Conservation (phyloP, 2,113 vertebrate species). For the Callopanchax toddi region DNA sequence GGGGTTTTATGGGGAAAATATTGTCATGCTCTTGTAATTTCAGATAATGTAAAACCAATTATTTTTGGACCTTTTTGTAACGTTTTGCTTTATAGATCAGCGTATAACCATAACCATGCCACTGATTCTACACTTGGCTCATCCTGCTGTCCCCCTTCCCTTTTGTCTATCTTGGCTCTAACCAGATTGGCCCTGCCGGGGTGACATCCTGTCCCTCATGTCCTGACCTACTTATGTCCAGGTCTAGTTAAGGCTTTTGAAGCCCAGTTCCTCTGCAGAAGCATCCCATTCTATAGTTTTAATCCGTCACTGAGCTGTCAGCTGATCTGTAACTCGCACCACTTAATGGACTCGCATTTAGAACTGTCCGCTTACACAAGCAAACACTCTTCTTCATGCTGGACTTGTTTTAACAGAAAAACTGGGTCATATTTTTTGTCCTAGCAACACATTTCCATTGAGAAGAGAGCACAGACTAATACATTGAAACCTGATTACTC, state of each 20-base stretch:
- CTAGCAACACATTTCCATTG: neutral
- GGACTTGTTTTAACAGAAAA: neutral
- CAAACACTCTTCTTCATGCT: conserved; percentile 2
- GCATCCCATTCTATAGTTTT: conserved; percentile 32
- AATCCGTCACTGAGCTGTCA: conserved; percentile 46
- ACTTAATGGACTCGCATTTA: neutral
- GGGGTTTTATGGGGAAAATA: too few species aligned
- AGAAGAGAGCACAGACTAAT: neutral
- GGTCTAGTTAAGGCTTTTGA: conserved; percentile 32
- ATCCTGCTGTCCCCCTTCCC: conserved; percentile 27
- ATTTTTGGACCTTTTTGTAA: neutral
- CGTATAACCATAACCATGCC: neutral
- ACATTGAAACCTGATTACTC: neutral
- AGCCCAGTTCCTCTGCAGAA: conserved; percentile 30
- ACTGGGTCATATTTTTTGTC: conserved; percentile 6
- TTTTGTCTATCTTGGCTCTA: conserved; percentile 15
- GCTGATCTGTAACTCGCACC: conserved; percentile 3
- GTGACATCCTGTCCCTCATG: conserved; percentile 26
- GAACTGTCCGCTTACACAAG: neutral
- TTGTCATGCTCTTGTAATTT: neutral
- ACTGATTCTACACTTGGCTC: conserved; percentile 51
- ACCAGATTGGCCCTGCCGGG: neutral
- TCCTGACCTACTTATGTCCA: conserved; percentile 65
- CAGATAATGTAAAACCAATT: neutral
- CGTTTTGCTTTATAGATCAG: neutral